Evolutionary conservation across 2,113 vertebrate genomes (phyloP), one percentile per base, ranked within the genome.

Genomic region (Apodemus sylvaticus): DNA sequence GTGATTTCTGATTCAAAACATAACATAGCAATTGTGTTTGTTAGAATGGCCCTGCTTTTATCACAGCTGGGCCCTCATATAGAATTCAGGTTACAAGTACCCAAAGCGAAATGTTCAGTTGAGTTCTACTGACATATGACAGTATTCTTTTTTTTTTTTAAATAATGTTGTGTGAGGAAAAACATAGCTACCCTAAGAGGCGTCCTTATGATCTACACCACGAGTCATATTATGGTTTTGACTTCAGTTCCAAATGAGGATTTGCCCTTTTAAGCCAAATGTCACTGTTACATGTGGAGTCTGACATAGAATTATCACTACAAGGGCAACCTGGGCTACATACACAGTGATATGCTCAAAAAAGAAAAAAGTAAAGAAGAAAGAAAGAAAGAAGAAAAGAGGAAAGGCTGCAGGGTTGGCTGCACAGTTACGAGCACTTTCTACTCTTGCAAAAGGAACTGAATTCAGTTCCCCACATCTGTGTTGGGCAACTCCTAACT

Each of bases 1-100:
- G 92, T 94, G 79, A n/a, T 87, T 95, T 96, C 94, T 55, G 82
- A 92, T 90, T 81, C 87, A 68, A 93, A 95, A 60, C 51, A 36
- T 20, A 85, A 77, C 34, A 17, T 6, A 42, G 64, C 34, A 53
- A 6, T n/a, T 86, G 55, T 68, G 55, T 90, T 89, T 95, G 89
- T 86, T 91, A 95, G 60, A 77, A 83, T 42, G 70, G 39, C 4
- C 17, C 31, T 5, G 7, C 13, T n/a, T 53, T 94, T 39, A 55
- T 8, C 96, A 22, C 64, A 86, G 66, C 88, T 74, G 70, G 70
- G 31, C 58, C 74, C 93, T 90, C 68, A 34, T 31, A 5, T 19
- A 53, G 93, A 85, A 73, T 45, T 88, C 64, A 74, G 17, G 42
- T 89, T 24, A 24, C 64, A 81, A 19, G 48, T 68, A 58, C 58